Percentiles rank a stretch among this genome's conserved stretches.
These are phyloP conservation scores for Synanthedon myopaeformis DNA, from an alignment of 2,888 invertebrate genomes.

Conservation along the genomic window DNA sequence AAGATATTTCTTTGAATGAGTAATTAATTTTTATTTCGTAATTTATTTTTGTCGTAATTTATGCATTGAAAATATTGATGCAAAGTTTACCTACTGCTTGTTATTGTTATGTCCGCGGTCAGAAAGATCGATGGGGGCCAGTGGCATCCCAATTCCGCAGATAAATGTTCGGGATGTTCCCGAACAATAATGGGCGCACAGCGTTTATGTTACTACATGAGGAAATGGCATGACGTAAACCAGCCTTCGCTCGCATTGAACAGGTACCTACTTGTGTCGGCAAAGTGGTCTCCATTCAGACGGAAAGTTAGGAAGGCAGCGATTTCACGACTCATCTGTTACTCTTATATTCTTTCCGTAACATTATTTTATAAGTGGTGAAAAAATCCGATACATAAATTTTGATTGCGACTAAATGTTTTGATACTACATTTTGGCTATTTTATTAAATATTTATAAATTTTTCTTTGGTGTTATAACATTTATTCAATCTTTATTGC, in stretches of 20 bases:
- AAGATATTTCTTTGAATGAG: too few relatives aligned
- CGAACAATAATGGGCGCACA: not conserved
- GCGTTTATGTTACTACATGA: not conserved
- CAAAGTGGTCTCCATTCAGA: not conserved
- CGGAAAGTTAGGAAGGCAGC: not conserved
- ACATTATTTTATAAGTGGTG: too few relatives aligned
- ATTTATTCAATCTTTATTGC: too few relatives aligned
- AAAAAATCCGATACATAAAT: too few relatives aligned
- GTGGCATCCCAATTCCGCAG: not conserved
- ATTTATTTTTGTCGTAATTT: too few relatives aligned
- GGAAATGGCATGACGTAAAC: not conserved
- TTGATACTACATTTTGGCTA: too few relatives aligned
- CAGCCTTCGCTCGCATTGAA: not conserved
- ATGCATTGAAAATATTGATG: too few relatives aligned
- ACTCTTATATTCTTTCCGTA: not conserved
- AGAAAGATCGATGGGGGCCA: not conserved
- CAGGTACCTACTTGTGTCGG: not conserved
- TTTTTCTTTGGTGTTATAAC: too few relatives aligned
- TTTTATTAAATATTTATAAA: too few relatives aligned
- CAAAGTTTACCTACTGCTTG: not conserved
- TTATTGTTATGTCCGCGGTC: not conserved
- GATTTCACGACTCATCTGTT: not conserved
- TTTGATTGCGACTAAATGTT: too few relatives aligned
- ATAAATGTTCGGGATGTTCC: not conserved
- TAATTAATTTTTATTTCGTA: too few relatives aligned